Conservation (phyloP, 2,797 vertebrate genomes). For the Thunnus albacares region DNA sequence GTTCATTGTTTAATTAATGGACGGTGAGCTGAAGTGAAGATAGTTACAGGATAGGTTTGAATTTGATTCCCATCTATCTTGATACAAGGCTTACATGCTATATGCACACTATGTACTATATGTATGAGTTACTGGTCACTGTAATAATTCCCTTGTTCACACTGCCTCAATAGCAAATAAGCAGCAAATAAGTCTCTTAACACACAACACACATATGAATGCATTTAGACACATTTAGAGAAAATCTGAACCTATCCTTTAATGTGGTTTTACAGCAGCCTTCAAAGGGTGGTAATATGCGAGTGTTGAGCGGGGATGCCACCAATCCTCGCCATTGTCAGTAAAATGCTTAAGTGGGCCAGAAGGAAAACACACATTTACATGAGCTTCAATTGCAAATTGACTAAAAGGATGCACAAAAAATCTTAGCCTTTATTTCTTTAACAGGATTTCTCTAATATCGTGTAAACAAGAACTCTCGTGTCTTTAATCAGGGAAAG, state of each 20-base stretch:
- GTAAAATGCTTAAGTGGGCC: slow-evolving; percentile 50
- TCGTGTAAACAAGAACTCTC: slow-evolving; percentile 11
- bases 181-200: neutral
- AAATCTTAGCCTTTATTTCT: neutral
- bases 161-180: too few relatives aligned
- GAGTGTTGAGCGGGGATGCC: slow-evolving; percentile 46
- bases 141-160: too few relatives aligned
- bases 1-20: neutral
- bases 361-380: slow-evolving; percentile 45
- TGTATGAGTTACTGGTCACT: neutral
- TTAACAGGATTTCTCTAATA: neutral
- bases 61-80: neutral
- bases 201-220: neutral
- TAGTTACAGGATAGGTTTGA: neutral
- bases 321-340: slow-evolving; percentile 35
- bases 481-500: neutral
- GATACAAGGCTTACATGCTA: neutral
- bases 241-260: slow-evolving; percentile 28
- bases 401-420: slow-evolving; percentile 8
- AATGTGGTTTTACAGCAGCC: slow-evolving; percentile 27
- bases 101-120: neutral
- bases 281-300: slow-evolving; percentile 26
- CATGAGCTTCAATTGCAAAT: slow-evolving; percentile 15
- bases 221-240: slow-evolving; percentile 15
- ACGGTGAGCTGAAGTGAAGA: neutral